Evolutionary conservation across 2,797 vertebrate species (phyloP).

Genomic region (Falco peregrinus): DNA sequence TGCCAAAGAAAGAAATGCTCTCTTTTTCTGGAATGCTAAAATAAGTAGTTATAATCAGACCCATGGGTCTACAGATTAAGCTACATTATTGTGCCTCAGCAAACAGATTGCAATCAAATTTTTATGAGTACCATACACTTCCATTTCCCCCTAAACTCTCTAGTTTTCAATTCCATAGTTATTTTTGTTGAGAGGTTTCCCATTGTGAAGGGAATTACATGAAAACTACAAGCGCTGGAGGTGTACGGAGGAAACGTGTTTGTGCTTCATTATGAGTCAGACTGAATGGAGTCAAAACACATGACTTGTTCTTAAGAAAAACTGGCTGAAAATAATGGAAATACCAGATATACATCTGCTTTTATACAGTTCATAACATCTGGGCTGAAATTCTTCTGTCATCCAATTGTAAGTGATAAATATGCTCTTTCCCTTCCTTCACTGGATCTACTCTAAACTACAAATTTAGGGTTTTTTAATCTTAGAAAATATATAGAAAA

Average conservation of each 20-base stretch:
- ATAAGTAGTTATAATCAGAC: neutral
- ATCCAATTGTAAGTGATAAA: neutral
- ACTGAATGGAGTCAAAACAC: constrained; percentile 2
- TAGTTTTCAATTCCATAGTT: neutral
- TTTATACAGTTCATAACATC: neutral
- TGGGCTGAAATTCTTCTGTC: neutral
- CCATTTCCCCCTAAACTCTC: neutral
- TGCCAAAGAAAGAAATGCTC: neutral
- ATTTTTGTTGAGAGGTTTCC: neutral
- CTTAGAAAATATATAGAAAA: neutral
- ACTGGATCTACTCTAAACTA: neutral
- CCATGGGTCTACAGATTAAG: neutral
- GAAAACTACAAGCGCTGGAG: neutral
- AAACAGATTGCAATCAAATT: neutral
- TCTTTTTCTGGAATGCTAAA: neutral
- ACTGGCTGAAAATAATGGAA: neutral
- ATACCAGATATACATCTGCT: neutral
- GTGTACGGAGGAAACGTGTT: neutral
- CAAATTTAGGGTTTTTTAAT: neutral
- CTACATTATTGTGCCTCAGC: neutral
- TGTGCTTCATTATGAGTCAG: constrained; percentile 12
- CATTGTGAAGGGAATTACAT: neutral
- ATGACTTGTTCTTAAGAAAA: constrained; percentile 3
- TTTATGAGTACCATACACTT: neutral
- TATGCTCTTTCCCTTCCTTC: neutral